Evolutionary conservation across 2,113 vertebrate species (phyloP).

Genomic region (Solea senegalensis): DNA sequence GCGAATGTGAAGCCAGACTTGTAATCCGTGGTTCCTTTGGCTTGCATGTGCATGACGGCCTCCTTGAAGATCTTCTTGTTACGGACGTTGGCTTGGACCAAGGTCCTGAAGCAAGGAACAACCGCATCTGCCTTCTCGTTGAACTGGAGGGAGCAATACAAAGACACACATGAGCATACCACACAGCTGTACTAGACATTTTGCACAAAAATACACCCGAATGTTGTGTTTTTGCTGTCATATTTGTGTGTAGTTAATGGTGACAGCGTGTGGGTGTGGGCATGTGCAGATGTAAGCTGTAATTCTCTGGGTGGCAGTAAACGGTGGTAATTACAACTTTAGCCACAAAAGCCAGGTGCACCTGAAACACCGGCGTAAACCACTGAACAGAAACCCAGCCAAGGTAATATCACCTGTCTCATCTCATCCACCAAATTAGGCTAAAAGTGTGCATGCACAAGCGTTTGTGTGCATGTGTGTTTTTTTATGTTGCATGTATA

Average conservation of each 20-base stretch:
- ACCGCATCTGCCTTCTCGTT: conserved; percentile 94
- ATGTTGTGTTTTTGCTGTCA: not conserved
- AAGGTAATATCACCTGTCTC: conserved; percentile 76
- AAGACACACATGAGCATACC: conserved; percentile 7
- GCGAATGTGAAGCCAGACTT: conserved; percentile 98
- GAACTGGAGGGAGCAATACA: conserved; percentile 81
- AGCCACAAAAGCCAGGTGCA: conserved; percentile 78
- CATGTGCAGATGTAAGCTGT: conserved; percentile 67
- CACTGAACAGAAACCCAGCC: conserved; percentile 65
- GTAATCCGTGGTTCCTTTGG: conserved; percentile 97
- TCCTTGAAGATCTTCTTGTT: conserved; percentile 99
- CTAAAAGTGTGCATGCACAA: conserved; percentile 35
- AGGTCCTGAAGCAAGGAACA: conserved; percentile 94
- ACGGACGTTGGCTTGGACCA: conserved; percentile 95
- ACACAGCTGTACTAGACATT: not conserved
- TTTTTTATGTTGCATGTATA: not conserved
- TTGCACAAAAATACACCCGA: not conserved
- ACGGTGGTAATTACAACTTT: conserved; percentile 76
- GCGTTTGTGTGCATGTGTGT: conserved; percentile 15
- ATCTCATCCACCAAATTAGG: conserved; percentile 73
- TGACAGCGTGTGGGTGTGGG: conserved; percentile 43
- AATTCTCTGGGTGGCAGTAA: conserved; percentile 69
- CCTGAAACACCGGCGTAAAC: conserved; percentile 61
- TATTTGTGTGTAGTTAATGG: conserved; percentile 12
- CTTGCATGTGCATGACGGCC: conserved; percentile 92